Conservation (phyloP, 2,888 invertebrate genomes). For the Meandrusa payeni region DNA sequence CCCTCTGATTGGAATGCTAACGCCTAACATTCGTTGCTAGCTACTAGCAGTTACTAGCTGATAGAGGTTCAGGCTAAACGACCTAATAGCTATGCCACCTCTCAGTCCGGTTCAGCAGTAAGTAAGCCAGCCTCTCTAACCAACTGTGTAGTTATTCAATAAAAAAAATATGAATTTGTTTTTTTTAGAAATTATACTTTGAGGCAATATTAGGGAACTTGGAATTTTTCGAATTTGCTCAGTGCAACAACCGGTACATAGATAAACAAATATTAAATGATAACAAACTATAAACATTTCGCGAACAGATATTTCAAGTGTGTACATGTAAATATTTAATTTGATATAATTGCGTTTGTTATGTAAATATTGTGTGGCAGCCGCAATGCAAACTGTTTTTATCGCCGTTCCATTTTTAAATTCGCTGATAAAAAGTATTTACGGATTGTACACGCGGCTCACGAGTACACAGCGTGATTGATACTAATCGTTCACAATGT, state of each 20-base stretch:
- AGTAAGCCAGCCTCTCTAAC: no score
- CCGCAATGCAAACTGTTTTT: not conserved
- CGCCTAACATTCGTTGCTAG: no score
- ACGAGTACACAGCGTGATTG: constrained; percentile 19
- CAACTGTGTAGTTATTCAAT: no score
- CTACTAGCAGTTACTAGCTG: no score
- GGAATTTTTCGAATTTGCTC: not conserved
- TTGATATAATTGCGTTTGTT: constrained; percentile 7
- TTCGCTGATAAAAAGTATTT: constrained; percentile 19
- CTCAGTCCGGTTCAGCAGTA: no score
- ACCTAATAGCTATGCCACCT: no score
- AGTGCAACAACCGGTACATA: not conserved
- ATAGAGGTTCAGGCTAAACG: no score
- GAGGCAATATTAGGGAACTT: not conserved
- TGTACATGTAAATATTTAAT: constrained; percentile 1
- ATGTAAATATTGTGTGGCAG: constrained; percentile 17
- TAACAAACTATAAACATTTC: not conserved
- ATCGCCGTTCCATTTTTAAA: constrained; percentile 22
- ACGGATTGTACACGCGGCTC: constrained; percentile 11
- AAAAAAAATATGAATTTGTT: no score
- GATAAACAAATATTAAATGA: no score
- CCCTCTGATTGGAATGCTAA: no score
- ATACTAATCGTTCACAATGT: not conserved
- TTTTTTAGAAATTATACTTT: constrained; percentile 1
- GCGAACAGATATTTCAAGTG: constrained; percentile 3